These are phyloP conservation scores for Tenthredo mesomela DNA, from an alignment of 2,888 invertebrate species.

Conservation along the genomic window DNA sequence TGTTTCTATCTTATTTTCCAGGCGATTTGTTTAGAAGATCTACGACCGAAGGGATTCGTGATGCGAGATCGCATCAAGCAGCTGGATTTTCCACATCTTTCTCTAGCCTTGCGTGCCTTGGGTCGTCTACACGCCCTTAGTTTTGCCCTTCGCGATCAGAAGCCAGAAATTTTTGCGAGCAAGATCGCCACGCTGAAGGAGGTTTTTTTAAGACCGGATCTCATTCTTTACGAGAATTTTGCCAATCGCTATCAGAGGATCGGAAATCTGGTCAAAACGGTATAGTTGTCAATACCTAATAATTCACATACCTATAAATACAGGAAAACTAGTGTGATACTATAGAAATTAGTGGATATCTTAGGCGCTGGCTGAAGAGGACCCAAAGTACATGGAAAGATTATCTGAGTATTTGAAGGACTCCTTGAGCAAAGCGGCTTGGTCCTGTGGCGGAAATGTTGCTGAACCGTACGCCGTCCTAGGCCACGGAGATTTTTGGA, in stretches of 20 bases:
- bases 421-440: background rate
- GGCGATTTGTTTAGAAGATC: constrained; percentile 61
- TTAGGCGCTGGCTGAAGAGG: constrained; percentile 55
- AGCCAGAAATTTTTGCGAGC: constrained; percentile 57
- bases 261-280: constrained; percentile 46
- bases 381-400: constrained; percentile 57
- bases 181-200: constrained; percentile 57
- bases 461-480: constrained; percentile 64
- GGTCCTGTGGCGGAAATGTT: constrained; percentile 51
- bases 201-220: background rate
- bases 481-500: constrained; percentile 63
- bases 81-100: constrained; percentile 60
- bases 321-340: background rate
- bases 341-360: background rate
- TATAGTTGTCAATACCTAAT: constrained; percentile 6
- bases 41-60: constrained; percentile 56
- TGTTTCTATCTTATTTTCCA: constrained; percentile 28
- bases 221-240: background rate
- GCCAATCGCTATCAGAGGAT: background rate
- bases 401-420: constrained; percentile 56
- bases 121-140: constrained; percentile 62
- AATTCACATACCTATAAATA: background rate
- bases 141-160: constrained; percentile 59
- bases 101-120: constrained; percentile 55
- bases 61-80: constrained; percentile 57